phyloP scores from a whole-genome alignment of 2,888 invertebrate genomes.

The Disparrhopalites patrizii region DNA sequence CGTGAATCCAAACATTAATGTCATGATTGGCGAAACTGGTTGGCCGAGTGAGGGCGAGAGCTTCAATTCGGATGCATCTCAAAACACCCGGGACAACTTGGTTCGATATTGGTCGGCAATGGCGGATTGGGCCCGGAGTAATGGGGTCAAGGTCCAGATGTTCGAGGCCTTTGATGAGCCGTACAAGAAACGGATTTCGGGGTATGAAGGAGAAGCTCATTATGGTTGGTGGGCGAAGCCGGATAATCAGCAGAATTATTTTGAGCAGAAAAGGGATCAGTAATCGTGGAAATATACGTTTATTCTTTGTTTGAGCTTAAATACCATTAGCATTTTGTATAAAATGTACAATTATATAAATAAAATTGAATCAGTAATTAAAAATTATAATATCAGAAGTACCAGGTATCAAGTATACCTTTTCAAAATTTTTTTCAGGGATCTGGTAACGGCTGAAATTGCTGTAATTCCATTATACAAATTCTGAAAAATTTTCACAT shows the following conservation, averaged over 20 bases:
- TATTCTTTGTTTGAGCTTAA: not conserved
- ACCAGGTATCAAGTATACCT: no score
- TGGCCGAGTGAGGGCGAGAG: conserved; percentile 41
- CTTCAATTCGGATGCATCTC: conserved; percentile 37
- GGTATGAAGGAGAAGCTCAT: conserved; percentile 32
- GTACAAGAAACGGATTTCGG: conserved; percentile 35
- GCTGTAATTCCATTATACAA: no score
- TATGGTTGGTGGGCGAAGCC: conserved; percentile 44
- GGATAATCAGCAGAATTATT: not conserved
- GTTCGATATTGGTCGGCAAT: conserved; percentile 42
- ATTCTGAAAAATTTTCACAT: no score
- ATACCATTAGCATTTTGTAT: not conserved
- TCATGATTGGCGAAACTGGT: conserved; percentile 47
- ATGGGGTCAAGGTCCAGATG: conserved; percentile 44
- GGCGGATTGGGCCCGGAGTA: conserved; percentile 27
- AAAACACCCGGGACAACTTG: conserved; percentile 35
- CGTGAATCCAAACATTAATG: conserved; percentile 39
- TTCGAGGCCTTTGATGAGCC: conserved; percentile 48
- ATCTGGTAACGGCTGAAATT: no score
- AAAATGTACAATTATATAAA: no score
- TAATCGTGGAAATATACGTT: not conserved
- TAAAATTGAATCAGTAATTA: no score
- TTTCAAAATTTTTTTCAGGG: no score
- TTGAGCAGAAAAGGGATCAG: no score
- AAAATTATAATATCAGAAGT: no score